A percentile compares a stretch with the other conserved stretches of the same genome.
Conservation (phyloP, 2,888 invertebrate genomes). For the Tetramorium bicarinatum region DNA sequence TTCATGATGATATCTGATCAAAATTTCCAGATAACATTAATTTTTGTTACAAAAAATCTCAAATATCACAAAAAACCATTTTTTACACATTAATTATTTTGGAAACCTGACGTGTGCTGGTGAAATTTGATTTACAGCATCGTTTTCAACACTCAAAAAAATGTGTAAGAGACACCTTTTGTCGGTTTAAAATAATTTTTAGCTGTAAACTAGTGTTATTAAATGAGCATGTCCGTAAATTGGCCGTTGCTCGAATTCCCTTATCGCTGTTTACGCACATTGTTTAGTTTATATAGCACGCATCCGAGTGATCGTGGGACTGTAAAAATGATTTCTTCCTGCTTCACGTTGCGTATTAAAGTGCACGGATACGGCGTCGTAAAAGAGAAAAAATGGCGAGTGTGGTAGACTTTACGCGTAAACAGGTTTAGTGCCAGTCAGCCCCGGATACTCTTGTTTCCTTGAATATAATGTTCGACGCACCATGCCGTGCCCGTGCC, state of each 20-base stretch:
- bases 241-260: too few relatives aligned
- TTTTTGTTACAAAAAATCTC: too few relatives aligned
- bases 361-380: constrained; percentile 47
- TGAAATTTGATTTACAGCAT: neutral
- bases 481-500: constrained; percentile 27
- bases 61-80: too few relatives aligned
- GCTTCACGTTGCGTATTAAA: constrained; percentile 42
- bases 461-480: constrained; percentile 19
- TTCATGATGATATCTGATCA: too few relatives aligned
- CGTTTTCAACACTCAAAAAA: neutral
- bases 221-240: neutral
- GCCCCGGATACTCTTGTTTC: constrained; percentile 20
- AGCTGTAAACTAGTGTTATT: neutral
- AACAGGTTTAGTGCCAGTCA: constrained; percentile 47
- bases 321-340: constrained; percentile 61
- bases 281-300: constrained; percentile 43
- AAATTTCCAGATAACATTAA: too few relatives aligned
- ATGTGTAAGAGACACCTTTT: neutral
- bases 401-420: constrained; percentile 43
- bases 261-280: constrained; percentile 39
- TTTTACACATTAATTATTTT: too few relatives aligned
- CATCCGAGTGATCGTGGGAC: constrained; percentile 28
- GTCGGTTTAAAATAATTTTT: neutral
- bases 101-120: too few relatives aligned
- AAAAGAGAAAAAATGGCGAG: constrained; percentile 50